A percentile compares a stretch with the other conserved stretches of the same genome.
These are phyloP conservation scores for Ophiothrix spiculata DNA, from an alignment of 35 echinoderm and acorn worm genomes.

Conservation along the genomic window DNA sequence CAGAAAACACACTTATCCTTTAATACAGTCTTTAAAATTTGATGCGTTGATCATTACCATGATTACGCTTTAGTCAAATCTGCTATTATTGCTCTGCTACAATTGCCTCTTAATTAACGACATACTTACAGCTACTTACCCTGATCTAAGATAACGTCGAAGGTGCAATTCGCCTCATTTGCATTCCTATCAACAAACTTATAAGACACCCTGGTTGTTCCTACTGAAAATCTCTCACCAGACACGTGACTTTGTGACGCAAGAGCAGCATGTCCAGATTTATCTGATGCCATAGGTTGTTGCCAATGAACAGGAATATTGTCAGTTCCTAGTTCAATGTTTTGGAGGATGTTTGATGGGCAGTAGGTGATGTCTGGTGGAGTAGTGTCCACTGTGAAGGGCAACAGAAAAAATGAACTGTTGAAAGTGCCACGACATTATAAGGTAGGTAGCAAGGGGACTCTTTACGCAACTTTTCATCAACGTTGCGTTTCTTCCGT, in stretches of 20 bases:
- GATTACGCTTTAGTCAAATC: no score
- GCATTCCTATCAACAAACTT: conserved; percentile 51
- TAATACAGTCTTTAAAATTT: no score
- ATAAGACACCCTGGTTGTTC: conserved; percentile 54
- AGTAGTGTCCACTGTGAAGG: conserved; percentile 11
- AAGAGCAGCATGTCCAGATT: conserved; percentile 39
- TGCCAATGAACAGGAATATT: conserved; percentile 10
- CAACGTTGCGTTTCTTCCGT: no score
- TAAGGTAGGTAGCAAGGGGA: no score
- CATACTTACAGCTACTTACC: no score
- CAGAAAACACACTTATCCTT: no score
- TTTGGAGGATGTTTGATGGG: conserved; percentile 11
- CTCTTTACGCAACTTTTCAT: no score
- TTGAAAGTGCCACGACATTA: no score
- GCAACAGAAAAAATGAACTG: no score
- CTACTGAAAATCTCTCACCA: conserved; percentile 57
- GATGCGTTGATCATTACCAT: no score
- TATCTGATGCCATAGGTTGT: conserved; percentile 64
- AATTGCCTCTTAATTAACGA: no score
- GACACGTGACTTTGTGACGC: conserved; percentile 14
- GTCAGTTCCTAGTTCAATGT: not conserved
- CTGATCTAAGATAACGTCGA: conserved; percentile 45
- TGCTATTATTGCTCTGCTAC: no score
- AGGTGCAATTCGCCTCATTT: conserved; percentile 57
- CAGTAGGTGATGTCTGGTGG: conserved; percentile 29